These are phyloP conservation scores for Python bivittatus DNA, from an alignment of 2,113 vertebrate genomes.

Conservation along the genomic window DNA sequence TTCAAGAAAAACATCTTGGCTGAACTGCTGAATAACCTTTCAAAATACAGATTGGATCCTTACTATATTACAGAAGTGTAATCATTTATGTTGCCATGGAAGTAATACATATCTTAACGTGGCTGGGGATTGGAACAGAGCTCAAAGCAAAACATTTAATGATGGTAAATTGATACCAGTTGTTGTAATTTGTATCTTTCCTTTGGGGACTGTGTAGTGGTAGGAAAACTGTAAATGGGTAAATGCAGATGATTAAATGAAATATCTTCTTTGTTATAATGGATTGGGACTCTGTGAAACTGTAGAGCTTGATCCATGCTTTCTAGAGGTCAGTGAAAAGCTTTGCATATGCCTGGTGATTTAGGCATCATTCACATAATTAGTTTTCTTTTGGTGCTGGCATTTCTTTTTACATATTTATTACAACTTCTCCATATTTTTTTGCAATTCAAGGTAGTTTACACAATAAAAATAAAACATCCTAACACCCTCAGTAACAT, in stretches of 20 bases:
- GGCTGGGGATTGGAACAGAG: background rate
- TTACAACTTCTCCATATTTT: background rate
- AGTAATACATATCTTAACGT: background rate
- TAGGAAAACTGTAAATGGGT: background rate
- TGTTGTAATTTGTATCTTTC: slow-evolving; percentile 15
- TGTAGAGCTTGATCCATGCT: background rate
- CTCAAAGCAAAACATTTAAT: background rate
- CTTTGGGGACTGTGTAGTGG: background rate
- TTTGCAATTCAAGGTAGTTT: background rate
- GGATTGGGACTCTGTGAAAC: background rate
- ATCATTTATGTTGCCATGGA: slow-evolving; percentile 10
- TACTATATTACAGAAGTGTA: background rate
- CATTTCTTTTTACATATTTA: background rate
- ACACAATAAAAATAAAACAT: background rate
- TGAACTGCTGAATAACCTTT: background rate
- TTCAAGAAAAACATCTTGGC: background rate
- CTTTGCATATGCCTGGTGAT: background rate
- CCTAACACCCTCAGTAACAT: background rate
- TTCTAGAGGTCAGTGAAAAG: background rate
- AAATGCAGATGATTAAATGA: slow-evolving; percentile 9
- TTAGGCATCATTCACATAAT: background rate
- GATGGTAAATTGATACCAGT: slow-evolving; percentile 25
- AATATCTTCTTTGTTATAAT: background rate
- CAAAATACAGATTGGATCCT: background rate
- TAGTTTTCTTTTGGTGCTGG: no score